These are phyloP conservation scores for Coleophora flavipennella DNA, from an alignment of 2,888 invertebrate species.

Conservation along the genomic window DNA sequence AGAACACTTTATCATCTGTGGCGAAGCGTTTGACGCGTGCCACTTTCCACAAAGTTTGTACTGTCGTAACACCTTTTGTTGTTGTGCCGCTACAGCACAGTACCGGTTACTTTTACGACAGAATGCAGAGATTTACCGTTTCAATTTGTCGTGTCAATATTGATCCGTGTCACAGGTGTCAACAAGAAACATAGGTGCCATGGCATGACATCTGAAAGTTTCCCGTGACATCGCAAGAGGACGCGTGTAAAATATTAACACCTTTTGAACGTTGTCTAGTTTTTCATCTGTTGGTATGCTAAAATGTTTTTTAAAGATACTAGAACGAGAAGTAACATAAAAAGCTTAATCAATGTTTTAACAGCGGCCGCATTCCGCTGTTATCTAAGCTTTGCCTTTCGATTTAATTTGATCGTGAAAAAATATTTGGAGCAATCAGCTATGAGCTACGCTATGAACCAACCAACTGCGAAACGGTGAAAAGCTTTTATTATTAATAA, in stretches of 20 bases:
- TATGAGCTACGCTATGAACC: too few relatives aligned
- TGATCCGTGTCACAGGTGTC: constrained; percentile 23
- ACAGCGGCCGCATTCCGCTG: constrained; percentile 49
- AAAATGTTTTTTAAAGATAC: constrained; percentile 11
- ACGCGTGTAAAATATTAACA: constrained; percentile 23
- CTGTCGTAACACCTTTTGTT: constrained; percentile 19
- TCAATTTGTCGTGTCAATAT: constrained; percentile 34
- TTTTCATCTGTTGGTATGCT: constrained; percentile 12
- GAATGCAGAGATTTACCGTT: constrained; percentile 33
- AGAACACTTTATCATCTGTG: constrained; percentile 41
- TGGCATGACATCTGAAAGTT: constrained; percentile 31
- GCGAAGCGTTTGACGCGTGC: constrained; percentile 3
- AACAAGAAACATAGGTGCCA: constrained; percentile 38
- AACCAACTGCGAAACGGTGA: too few relatives aligned
- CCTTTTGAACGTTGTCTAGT: constrained; percentile 18
- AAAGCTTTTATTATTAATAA: too few relatives aligned
- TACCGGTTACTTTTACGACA: too few relatives aligned
- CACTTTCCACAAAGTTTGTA: constrained; percentile 14
- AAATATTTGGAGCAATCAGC: constrained; percentile 28
- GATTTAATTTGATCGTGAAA: constrained; percentile 54
- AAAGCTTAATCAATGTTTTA: constrained; percentile 53
- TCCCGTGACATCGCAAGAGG: constrained; percentile 21
- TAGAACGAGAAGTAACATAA: constrained; percentile 24
- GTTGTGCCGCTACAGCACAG: too few relatives aligned
- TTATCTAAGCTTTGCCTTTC: constrained; percentile 43